phyloP scores from a whole-genome alignment of 2,888 invertebrate species.

The Romanomermis culicivorax region DNA sequence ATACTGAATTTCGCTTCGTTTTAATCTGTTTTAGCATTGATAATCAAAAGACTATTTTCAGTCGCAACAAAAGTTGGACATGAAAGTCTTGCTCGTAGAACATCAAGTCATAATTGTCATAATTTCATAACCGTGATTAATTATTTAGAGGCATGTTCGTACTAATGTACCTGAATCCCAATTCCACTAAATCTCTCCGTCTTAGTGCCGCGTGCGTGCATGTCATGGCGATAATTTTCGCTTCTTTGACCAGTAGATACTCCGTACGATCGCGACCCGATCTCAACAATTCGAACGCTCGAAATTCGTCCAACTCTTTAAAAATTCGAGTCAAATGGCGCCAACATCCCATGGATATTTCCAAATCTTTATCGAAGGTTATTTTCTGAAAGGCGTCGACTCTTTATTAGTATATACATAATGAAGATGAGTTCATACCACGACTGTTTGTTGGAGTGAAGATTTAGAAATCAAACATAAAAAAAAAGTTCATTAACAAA shows the following conservation, averaged over 20 bases:
- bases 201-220: slow-evolving; percentile 97
- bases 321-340: slow-evolving; percentile 81
- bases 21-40: too few relatives aligned
- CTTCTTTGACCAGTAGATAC: slow-evolving; percentile 87
- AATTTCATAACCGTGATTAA: too few relatives aligned
- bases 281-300: slow-evolving; percentile 84
- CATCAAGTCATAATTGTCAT: too few relatives aligned
- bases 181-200: slow-evolving; percentile 76
- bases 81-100: too few relatives aligned
- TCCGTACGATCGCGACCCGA: slow-evolving; percentile 86
- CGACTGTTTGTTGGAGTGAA: too few relatives aligned
- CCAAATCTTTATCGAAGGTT: slow-evolving; percentile 55
- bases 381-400: neutral
- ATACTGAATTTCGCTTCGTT: too few relatives aligned
- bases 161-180: slow-evolving; percentile 48
- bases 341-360: slow-evolving; percentile 76
- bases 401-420: neutral
- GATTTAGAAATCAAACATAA: too few relatives aligned
- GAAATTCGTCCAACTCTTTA: slow-evolving; percentile 84
- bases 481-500: too few relatives aligned
- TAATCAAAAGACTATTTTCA: too few relatives aligned
- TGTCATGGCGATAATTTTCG: slow-evolving; percentile 99
- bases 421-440: too few relatives aligned
- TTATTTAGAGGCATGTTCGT: too few relatives aligned
- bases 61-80: too few relatives aligned